A percentile compares a stretch with the other conserved stretches of the same genome.
Evolutionary conservation across 2,113 vertebrate genomes (phyloP).

Genomic region (Engraulis encrasicolus): DNA sequence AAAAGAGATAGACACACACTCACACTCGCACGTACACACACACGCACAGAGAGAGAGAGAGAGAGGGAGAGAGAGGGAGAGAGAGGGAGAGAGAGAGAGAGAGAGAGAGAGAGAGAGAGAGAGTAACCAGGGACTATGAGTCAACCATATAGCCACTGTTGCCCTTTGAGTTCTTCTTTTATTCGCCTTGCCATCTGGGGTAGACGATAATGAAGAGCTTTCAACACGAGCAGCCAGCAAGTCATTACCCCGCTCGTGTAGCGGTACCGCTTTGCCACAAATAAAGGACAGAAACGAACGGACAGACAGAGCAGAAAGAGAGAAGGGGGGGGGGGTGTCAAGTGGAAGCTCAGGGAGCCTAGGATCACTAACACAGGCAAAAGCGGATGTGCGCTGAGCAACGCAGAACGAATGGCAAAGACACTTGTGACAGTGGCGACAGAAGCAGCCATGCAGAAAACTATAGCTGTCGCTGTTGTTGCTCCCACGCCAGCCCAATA

Average conservation of each 20-base stretch:
- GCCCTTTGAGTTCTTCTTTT: slow-evolving; percentile 32
- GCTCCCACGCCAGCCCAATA: neutral
- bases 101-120: slow-evolving; percentile 43
- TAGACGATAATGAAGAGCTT: slow-evolving; percentile 69
- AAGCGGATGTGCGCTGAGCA: neutral
- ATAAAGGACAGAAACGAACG: slow-evolving; percentile 4
- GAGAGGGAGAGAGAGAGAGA: neutral
- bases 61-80: no score
- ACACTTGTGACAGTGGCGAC: slow-evolving; percentile 5
- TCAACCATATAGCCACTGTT: slow-evolving; percentile 30
- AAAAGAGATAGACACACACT: neutral
- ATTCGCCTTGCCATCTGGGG: slow-evolving; percentile 52
- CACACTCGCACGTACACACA: slow-evolving; percentile 23
- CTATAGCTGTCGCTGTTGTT: no score
- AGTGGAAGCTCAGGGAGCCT: neutral
- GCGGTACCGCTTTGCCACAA: slow-evolving; percentile 47
- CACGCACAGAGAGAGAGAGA: slow-evolving; percentile 14
- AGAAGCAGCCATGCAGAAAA: slow-evolving; percentile 6
- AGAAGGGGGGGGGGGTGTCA: neutral
- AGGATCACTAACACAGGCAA: slow-evolving; percentile 16
- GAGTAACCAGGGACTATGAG: slow-evolving; percentile 55
- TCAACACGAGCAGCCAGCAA: slow-evolving; percentile 62
- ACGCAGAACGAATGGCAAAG: slow-evolving; percentile 11
- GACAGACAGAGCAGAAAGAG: no score
- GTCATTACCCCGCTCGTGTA: slow-evolving; percentile 61